Evolutionary conservation across 2,888 invertebrate species (phyloP), one percentile per base, ranked within the genome.

Genomic region (Ectropis crepuscularia): DNA sequence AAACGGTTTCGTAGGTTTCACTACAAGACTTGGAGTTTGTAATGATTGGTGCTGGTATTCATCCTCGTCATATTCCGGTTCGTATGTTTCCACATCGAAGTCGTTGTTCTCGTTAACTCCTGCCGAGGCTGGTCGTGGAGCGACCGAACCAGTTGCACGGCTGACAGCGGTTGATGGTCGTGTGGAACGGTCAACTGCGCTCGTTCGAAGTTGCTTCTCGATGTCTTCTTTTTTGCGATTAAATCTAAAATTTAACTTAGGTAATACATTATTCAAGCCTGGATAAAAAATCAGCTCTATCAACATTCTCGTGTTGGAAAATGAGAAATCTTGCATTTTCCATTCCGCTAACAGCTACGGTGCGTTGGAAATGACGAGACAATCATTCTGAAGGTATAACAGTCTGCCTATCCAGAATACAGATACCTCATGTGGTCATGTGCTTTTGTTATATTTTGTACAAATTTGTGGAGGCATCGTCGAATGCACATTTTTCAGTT

Each of bases 141-240:
- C 75, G 6, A 55, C 58, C 5, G 48, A 48, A 4, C 45, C 38
- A 38, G 58, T 38, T 11, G 53, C 36, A 5, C 37, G 45, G 39
- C 39, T 41, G 37, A 49, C 43, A 6, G 71, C 67, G 10, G 74
- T 59, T 5, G 63, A 39, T 9, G 65, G 67, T 6, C 67, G 72
- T 10, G 61, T 72, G 37, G 12, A 37, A 0, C 8, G 41, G 7
- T 38, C 74, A n/a, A 2, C 9, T 53, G 60, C 73, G 68, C 67
- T 75, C 45, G 72, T 81, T 69, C 78, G 71, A 7, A 86, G 49
- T 50, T 85, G 83, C 48, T 79, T 80, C 50, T 84, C 77, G n/a
- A 87, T 83, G 36, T 88, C 87, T 71, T 82, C 84, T 65, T 86
- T 88, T 58, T 82, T 87, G 9, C 82, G 79, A 61, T 84, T 75